Evolutionary conservation across 2,113 vertebrate species (phyloP), one percentile per base, ranked within the genome.

Genomic region (Phoxinus phoxinus): DNA sequence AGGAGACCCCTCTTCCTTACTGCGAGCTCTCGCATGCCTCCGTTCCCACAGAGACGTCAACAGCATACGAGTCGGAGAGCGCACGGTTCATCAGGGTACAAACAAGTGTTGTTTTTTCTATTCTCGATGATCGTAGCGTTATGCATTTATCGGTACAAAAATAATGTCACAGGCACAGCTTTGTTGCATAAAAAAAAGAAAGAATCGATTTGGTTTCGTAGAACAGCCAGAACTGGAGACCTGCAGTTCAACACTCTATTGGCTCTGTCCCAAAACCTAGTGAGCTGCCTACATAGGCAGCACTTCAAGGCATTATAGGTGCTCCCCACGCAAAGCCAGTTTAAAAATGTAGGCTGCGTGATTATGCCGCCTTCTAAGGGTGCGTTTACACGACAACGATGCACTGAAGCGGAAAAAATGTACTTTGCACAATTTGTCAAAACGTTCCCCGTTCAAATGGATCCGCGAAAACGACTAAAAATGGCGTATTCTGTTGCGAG

Each of bases 21-120:
- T 35, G 69, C 41, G 17, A 2, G 10, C 69, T 41, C 2, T 48
- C 75, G n/a, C 41, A 21, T 23, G 89, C 93, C 87, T 94, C 93
- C 37, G 91, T 90, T 87, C 10, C 21, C 17, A 35, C 6, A 41
- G 58, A 82, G 87, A 89, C 93, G 56, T 94, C 94, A 94, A 85
- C 19, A 53, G 93, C 92, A n/a, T 69, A 74, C 72, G 69, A 58
- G 48, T 61, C 8, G 11, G 6, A 7, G 51, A 44, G 8, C 32
- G 81, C 92, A 86, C 90, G 88, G 85, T 90, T 94, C 93, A 92
- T 85, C 4, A 75, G 91, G 92, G 56, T 75, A 44, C 21, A 15
- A 61, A 46, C 35, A 21, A 59, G 21, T 41, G 35, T 79, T n/a
- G 9, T n/a, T 78, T 21, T 56, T 63, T 25, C 59, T 80, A 44